Evolutionary conservation across 2,888 invertebrate species (phyloP).

Genomic region (Seira sanloemensis): DNA sequence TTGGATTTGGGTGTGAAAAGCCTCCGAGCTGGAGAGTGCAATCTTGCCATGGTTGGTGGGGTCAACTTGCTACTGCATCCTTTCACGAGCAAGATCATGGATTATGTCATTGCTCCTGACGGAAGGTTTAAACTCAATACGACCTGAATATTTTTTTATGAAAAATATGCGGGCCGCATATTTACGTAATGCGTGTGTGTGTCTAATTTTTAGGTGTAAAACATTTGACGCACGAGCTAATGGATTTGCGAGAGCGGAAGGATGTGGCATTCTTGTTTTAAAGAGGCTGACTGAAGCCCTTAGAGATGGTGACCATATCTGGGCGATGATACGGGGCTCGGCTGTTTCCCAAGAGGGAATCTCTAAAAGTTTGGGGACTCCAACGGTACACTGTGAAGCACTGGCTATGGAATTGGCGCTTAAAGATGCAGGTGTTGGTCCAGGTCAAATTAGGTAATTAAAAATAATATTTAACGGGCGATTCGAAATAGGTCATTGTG

Average conservation of each 20-base stretch:
- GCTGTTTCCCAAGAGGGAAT: slow-evolving; percentile 54
- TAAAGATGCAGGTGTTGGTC: slow-evolving; percentile 23
- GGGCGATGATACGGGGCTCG: slow-evolving; percentile 45
- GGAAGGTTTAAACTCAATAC: too few relatives aligned
- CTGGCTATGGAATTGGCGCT: slow-evolving; percentile 50
- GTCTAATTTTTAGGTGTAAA: too few relatives aligned
- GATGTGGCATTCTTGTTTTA: slow-evolving; percentile 39
- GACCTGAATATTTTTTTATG: too few relatives aligned
- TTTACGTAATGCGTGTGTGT: too few relatives aligned
- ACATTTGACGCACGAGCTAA: slow-evolving; percentile 61
- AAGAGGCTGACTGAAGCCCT: slow-evolving; percentile 52
- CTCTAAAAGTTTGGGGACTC: slow-evolving; percentile 44
- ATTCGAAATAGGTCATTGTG: too few relatives aligned
- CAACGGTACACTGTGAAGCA: slow-evolving; percentile 52
- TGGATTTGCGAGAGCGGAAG: slow-evolving; percentile 62
- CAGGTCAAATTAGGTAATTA: slow-evolving; percentile 21
- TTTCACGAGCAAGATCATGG: slow-evolving; percentile 31
- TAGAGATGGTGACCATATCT: slow-evolving; percentile 42
- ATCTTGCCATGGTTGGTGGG: slow-evolving; percentile 50
- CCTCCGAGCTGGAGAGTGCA: slow-evolving; percentile 26
- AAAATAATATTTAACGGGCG: too few relatives aligned
- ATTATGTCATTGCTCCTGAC: slow-evolving; percentile 67
- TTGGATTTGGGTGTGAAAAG: slow-evolving; percentile 42
- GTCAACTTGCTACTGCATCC: slow-evolving; percentile 61
- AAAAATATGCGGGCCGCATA: too few relatives aligned